Percentiles rank a stretch among this genome's conserved stretches.
phyloP scores from a whole-genome alignment of 2,797 vertebrate species.

The Falco concolor region DNA sequence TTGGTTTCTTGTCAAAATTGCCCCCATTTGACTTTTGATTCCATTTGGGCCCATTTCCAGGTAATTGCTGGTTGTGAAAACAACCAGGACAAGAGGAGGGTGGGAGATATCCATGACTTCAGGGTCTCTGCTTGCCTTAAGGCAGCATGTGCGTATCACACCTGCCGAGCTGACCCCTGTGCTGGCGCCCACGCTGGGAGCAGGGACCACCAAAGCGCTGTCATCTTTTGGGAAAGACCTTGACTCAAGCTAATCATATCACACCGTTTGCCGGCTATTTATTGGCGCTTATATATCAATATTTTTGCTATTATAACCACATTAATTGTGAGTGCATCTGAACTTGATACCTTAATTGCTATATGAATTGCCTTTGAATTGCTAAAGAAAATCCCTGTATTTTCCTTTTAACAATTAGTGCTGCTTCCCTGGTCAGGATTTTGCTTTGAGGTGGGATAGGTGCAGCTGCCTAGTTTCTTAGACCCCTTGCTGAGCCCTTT shows the following conservation, averaged over 20 bases:
- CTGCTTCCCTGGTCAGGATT: neutral
- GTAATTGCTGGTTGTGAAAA: neutral
- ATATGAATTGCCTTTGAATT: neutral
- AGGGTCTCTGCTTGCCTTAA: neutral
- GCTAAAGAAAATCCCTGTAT: neutral
- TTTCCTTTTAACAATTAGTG: neutral
- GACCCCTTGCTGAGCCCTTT: neutral
- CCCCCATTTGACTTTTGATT: neutral
- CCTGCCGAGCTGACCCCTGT: neutral
- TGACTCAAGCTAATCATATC: neutral
- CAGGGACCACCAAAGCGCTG: neutral
- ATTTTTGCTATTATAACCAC: neutral
- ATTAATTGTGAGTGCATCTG: neutral
- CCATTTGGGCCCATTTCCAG: neutral
- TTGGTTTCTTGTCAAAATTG: neutral
- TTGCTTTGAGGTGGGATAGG: neutral
- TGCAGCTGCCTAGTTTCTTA: neutral
- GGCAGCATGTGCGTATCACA: rapidly evolving
- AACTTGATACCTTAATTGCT: neutral
- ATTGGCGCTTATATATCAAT: neutral
- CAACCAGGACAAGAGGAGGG: neutral
- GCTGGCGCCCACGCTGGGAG: rapidly evolving
- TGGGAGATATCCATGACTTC: neutral
- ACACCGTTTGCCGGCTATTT: rapidly evolving
- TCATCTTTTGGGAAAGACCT: neutral